Conservation (phyloP, 2,113 vertebrate genomes). For the Etheostoma spectabile region DNA sequence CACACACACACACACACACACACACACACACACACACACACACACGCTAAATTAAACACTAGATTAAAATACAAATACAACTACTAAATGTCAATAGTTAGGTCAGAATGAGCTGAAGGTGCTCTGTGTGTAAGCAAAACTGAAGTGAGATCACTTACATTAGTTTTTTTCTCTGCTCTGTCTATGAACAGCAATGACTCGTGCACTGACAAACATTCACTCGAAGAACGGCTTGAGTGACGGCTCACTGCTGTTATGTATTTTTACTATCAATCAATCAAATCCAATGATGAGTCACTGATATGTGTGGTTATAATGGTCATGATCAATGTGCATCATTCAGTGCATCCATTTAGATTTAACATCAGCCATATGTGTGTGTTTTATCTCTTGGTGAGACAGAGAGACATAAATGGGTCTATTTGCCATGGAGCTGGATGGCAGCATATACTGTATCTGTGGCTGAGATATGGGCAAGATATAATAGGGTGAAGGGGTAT, state of each 20-base stretch:
- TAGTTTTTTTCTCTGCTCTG: neutral
- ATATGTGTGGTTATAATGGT: neutral
- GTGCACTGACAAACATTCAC: neutral
- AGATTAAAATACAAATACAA: too few species aligned
- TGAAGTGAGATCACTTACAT: conserved; percentile 7
- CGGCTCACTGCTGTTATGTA: neutral
- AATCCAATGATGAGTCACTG: conserved; percentile 10
- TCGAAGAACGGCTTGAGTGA: neutral
- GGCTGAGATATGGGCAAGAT: neutral
- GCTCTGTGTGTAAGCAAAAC: neutral
- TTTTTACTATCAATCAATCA: neutral
- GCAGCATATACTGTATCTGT: neutral
- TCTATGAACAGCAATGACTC: neutral
- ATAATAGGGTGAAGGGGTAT: neutral
- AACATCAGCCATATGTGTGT: conserved; percentile 10
- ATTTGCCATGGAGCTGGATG: conserved; percentile 12
- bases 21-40: too few species aligned
- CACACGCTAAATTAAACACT: too few species aligned
- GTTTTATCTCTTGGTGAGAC: neutral
- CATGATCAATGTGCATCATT: conserved; percentile 5
- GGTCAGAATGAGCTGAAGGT: conserved; percentile 5
- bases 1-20: too few species aligned
- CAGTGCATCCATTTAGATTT: neutral
- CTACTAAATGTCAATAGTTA: conserved; percentile 16
- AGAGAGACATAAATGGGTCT: conserved; percentile 6